Evolutionary conservation across 1,140 invertebrate genomes (phyloP), one percentile per base, ranked within the genome.

Genomic region (Parapsyche elsis): DNA sequence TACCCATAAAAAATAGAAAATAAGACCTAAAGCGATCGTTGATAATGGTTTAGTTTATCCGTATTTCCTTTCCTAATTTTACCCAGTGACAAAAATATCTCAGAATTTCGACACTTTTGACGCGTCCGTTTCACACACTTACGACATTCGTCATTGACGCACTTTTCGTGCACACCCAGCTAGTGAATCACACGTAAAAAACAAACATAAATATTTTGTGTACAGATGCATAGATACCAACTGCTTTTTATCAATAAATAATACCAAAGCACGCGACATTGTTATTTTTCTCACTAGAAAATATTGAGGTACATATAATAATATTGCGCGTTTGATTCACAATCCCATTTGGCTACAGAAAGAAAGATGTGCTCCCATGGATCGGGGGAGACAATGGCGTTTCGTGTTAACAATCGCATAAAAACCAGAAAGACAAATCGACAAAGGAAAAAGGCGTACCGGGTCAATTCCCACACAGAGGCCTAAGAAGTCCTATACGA

Each of bases 401-500:
- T 75, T 75, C 73, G 73, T 75, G 73, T 75, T 75, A 75, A 75
- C 45, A 75, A 75, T 75, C 46, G 53, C 49, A 57, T 75, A 75
- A 57, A 75, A 57, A 75, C 46, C 44, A 46, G 21, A 75, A 75
- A 75, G 73, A 75, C 73, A 75, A 57, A 75, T 75, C 45, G 73
- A 49, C 73, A 46, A 75, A 53, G 24, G 73, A 75, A 75, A 23
- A 71, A 75, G 44, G 45, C 30, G 30, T 71, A 44, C 73, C 46
- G 23, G 73, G 73, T 75, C 73, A 57, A 57, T 75, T 75, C 73
- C 73, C 73, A 75, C 73, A 49, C 49, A 53, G 49, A 16, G 49
- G 49, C 49, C 38, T 53, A 30, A 57, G 57, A 75, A 57, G 44
- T 75, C 46, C 21, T 71, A 26, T 9, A 30, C 70, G 26, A 71